These are phyloP conservation scores for Drosophila sucinea DNA, from an alignment of 1,140 invertebrate species.

Conservation along the genomic window DNA sequence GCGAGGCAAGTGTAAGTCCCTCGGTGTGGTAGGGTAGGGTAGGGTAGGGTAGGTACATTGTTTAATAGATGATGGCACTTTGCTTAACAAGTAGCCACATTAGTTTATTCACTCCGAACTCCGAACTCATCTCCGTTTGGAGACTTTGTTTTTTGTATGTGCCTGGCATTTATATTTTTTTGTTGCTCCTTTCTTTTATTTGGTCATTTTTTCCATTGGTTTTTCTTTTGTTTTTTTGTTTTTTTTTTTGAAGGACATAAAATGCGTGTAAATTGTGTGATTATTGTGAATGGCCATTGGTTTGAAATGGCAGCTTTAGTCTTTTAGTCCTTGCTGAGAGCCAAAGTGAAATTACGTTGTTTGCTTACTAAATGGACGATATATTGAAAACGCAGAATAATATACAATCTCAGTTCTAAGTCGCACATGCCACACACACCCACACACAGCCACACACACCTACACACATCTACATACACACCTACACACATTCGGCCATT, in stretches of 20 bases:
- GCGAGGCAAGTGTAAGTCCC: not conserved
- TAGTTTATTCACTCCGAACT: slow-evolving; percentile 75
- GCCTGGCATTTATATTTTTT: slow-evolving; percentile 68
- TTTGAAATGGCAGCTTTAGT: slow-evolving; percentile 24
- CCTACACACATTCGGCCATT: too few species aligned
- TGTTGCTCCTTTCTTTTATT: slow-evolving; percentile 26
- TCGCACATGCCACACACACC: not conserved
- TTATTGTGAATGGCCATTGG: slow-evolving; percentile 71
- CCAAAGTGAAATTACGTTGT: slow-evolving; percentile 11
- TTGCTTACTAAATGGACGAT: slow-evolving; percentile 4
- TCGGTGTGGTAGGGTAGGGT: not conserved
- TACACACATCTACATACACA: too few species aligned
- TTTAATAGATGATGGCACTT: slow-evolving; percentile 80
- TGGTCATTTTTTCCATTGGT: slow-evolving; percentile 10
- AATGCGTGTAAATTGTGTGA: slow-evolving; percentile 80
- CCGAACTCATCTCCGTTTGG: slow-evolving; percentile 15
- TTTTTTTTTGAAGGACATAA: slow-evolving; percentile 36
- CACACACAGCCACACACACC: slow-evolving; percentile 8
- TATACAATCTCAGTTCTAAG: slow-evolving; percentile 8
- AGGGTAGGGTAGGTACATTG: slow-evolving; percentile 48
- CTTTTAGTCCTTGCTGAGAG: slow-evolving; percentile 3
- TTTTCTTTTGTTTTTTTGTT: slow-evolving; percentile 7
- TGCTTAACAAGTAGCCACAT: slow-evolving; percentile 78
- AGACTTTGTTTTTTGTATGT: slow-evolving; percentile 31
- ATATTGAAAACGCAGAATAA: slow-evolving; percentile 11